Evolutionary conservation across 2,113 vertebrate species (phyloP), one percentile per base, ranked within the genome.

Genomic region (Chamaetylas fuelleborni): DNA sequence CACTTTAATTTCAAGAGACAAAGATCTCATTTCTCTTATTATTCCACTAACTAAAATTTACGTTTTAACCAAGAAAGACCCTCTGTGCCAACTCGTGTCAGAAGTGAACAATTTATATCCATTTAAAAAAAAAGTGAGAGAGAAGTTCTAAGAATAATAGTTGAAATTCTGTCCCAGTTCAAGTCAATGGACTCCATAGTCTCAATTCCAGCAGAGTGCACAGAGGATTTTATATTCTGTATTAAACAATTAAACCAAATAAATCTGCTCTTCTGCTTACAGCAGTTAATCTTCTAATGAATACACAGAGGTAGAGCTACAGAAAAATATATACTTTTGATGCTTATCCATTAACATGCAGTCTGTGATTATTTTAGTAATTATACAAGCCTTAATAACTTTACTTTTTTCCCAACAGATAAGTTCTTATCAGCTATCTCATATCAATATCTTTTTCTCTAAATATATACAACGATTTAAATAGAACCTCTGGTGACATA

Each of bases 1-100:
- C 85, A 81, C 95, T 97, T 97, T 96, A 96, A 97, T 97, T 97
- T 96, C 88, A 88, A 95, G 95, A 97, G 95, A 96, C 95, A 95
- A 96, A 96, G 92, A 94, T 95, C 93, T 97, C 94, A 94, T 97
- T 97, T 95, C 80, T 96, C 53, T 91, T 96, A 95, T 95, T 96
- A 95, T 95, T 97, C 95, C 85, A 89, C 87, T 93, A 88, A 95
- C 90, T 94, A 77, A 86, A 96, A 95, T 97, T 96, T 96, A 92
- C 84, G 81, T 97, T 97, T 94, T 95, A 93, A 93, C 93, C 94
- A 96, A 94, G 67, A 90, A 93, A 95, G 86, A 94, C 51, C 86
- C 62, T 90, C 76, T 60, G 76, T 90, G 81, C 61, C 83, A 95
- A 92, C 85, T 81, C 7, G 5, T 95, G 90, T 96, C 94, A 96